Evolutionary conservation across 2,888 invertebrate genomes (phyloP).

Genomic region (Agriopis leucophaearia): DNA sequence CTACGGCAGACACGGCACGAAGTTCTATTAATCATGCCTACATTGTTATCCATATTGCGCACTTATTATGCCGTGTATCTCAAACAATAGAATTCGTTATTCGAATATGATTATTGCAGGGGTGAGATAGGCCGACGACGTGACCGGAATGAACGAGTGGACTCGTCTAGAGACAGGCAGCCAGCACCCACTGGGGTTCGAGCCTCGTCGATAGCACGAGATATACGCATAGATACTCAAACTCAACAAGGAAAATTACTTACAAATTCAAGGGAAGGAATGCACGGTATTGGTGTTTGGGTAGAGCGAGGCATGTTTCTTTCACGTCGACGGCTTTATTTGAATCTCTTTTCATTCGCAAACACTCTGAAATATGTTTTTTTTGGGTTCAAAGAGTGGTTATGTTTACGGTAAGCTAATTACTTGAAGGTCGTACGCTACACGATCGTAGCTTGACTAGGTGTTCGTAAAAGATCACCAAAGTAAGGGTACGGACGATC

Average conservation of each 20-base stretch:
- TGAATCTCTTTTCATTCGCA: constrained; percentile 23
- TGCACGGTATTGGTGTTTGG: constrained; percentile 23
- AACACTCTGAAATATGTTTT: constrained; percentile 7
- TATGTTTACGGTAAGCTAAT: constrained; percentile 1
- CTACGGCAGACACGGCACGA: constrained; percentile 3
- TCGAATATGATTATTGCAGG: constrained; percentile 61
- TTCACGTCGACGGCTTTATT: constrained; percentile 30
- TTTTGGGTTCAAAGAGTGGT: background rate
- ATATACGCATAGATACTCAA: constrained; percentile 16
- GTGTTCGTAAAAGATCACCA: background rate
- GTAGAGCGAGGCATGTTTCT: constrained; percentile 24
- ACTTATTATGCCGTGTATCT: constrained; percentile 41
- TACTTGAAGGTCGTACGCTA: constrained; percentile 1
- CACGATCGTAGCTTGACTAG: background rate
- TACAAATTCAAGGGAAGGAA: constrained; percentile 24
- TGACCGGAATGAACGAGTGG: constrained; percentile 57
- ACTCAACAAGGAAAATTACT: constrained; percentile 28
- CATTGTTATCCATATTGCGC: constrained; percentile 34
- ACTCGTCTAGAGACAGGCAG: background rate
- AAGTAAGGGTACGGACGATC: too few species aligned
- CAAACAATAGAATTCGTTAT: constrained; percentile 65
- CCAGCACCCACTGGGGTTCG: constrained; percentile 1
- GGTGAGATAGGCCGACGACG: constrained; percentile 55
- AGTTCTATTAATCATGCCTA: constrained; percentile 27
- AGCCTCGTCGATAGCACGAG: background rate